Evolutionary conservation across 1,140 invertebrate species (phyloP).

Genomic region (Drosophila nebulosa): DNA sequence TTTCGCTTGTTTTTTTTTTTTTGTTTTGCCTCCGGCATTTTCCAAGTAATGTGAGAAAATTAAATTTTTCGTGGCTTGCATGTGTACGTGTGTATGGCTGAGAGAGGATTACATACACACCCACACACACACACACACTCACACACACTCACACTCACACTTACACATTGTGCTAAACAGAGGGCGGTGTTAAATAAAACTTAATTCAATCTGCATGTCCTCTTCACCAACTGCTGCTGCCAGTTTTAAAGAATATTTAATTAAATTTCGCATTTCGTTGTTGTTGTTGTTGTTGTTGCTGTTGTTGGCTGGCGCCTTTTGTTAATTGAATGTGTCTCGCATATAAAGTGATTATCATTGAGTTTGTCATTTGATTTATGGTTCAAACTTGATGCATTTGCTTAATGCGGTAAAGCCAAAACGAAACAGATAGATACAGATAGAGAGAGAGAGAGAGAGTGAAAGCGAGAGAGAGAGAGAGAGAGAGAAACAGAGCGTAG

Average conservation of each 20-base stretch:
- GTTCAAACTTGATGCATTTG: background rate
- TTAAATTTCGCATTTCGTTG: slow-evolving; percentile 40
- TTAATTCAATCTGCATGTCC: slow-evolving; percentile 55
- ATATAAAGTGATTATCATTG: slow-evolving; percentile 62
- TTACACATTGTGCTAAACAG: slow-evolving; percentile 40
- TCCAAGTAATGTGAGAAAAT: slow-evolving; percentile 78
- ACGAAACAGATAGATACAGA: background rate
- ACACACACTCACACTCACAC: slow-evolving; percentile 16
- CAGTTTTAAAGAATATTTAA: slow-evolving; percentile 45
- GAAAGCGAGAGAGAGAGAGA: background rate
- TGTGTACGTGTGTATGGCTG: background rate
- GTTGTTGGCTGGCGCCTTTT: slow-evolving; percentile 49
- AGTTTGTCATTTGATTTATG: slow-evolving; percentile 67
- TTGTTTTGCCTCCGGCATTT: slow-evolving; percentile 55
- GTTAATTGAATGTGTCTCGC: slow-evolving; percentile 57
- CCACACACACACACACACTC: slow-evolving; percentile 7
- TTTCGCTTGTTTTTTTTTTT: slow-evolving; percentile 33
- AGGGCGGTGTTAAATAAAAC: slow-evolving; percentile 58
- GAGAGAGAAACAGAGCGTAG: background rate
- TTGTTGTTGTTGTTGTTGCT: slow-evolving; percentile 7
- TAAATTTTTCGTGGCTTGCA: slow-evolving; percentile 70
- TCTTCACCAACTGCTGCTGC: background rate
- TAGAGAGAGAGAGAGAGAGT: background rate
- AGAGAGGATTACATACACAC: slow-evolving; percentile 40
- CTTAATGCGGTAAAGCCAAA: background rate